Evolutionary conservation across 2,113 vertebrate species (phyloP), one percentile per base, ranked within the genome.

Genomic region (Pyxicephalus adspersus): DNA sequence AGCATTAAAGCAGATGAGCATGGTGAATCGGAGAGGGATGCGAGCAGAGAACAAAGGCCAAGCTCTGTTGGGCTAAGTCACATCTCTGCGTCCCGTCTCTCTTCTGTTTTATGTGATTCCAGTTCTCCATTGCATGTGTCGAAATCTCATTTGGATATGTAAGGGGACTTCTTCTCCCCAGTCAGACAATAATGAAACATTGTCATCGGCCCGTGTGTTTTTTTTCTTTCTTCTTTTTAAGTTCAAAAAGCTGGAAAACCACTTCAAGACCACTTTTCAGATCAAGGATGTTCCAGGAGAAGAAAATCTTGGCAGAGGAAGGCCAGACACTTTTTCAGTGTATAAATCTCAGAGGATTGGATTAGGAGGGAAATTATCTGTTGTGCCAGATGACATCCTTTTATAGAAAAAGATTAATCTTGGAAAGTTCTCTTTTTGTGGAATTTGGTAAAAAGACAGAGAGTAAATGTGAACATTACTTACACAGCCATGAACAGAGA

Each of bases 21-120:
- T 96, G 95, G 95, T 95, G 89, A 96, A 96, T 96, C 86, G 87
- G 88, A 91, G 90, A 89, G 87, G 92, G 91, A 94, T 89, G 88
- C 89, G 90, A 93, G 92, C 92, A 90, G 91, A 91, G 88, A 87
- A 85, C 92, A 91, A 90, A 86, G 84, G 85, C 83, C 88, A 89
- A 86, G 87, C 85, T 81, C 87, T 84, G 74, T 81, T 83, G 76
- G 90, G 89, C 86, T 71, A 76, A 67, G 88, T 88, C 89, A 86
- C 89, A 89, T 90, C 89, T 89, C 89, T 86, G 88, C 31, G 58
- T 83, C 86, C 90, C 87, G 89, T 71, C 66, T 64, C 29, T 88
- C 88, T 89, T 90, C 67, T 38, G 79, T 92, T 92, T 91, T 86
- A 93, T 94, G 91, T 91, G 85, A 64, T 92, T 94, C 91, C 91